Evolutionary conservation across 2,888 invertebrate species (phyloP).

Genomic region (Bhutanitis thaidina): DNA sequence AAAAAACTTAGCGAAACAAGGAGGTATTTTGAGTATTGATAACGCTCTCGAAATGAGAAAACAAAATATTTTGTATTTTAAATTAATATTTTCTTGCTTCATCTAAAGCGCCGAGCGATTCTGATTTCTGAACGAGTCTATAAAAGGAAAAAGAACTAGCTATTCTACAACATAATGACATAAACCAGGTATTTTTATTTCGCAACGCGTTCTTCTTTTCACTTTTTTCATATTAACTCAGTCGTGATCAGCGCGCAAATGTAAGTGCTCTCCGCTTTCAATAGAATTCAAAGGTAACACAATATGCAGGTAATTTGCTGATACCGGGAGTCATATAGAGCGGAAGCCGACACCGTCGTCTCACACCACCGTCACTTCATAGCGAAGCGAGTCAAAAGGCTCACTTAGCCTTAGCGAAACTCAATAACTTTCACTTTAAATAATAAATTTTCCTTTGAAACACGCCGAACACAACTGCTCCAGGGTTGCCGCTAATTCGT

Average conservation of each 20-base stretch:
- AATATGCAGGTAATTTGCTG: constrained; percentile 39
- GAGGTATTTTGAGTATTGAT: no score
- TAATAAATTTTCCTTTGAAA: constrained; percentile 74
- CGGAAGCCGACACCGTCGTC: constrained; percentile 49
- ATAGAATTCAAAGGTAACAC: constrained; percentile 31
- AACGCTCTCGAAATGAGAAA: no score
- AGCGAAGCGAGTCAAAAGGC: constrained; percentile 64
- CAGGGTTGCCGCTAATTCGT: constrained; percentile 46
- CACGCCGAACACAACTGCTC: constrained; percentile 56
- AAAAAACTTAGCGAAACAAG: no score
- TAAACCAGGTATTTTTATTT: neutral
- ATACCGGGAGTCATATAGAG: constrained; percentile 47
- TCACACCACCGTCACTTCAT: constrained; percentile 41
- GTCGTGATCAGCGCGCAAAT: constrained; percentile 13
- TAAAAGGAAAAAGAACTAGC: neutral
- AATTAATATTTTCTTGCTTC: neutral
- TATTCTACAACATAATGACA: neutral
- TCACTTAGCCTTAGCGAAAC: constrained; percentile 76
- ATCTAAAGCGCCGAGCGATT: neutral
- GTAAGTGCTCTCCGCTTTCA: constrained; percentile 22
- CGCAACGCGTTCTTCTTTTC: neutral
- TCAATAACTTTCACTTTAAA: constrained; percentile 77
- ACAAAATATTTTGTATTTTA: no score
- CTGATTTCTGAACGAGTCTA: neutral
- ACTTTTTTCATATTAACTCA: constrained; percentile 7